Evolutionary conservation across 2,797 vertebrate species (phyloP).

Genomic region (Setipinna tenuifilis): DNA sequence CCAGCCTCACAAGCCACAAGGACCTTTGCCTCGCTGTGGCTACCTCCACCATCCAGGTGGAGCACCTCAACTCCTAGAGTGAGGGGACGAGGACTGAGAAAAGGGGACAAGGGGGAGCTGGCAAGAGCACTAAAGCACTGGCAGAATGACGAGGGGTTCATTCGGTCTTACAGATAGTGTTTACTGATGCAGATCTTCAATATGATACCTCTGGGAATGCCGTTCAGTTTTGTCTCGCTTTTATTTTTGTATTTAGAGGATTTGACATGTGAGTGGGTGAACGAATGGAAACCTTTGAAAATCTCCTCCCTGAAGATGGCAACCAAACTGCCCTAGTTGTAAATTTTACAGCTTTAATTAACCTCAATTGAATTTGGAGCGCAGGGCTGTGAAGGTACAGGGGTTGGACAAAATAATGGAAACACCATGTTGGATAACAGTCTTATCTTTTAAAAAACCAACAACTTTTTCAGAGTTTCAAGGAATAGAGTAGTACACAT

Average conservation of each 20-base stretch:
- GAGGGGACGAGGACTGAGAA: slow-evolving; percentile 47
- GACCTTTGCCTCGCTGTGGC: slow-evolving; percentile 98
- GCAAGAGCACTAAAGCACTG: slow-evolving; percentile 13
- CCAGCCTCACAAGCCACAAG: slow-evolving; percentile 86
- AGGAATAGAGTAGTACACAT: no score
- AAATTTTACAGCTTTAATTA: background rate
- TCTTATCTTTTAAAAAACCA: no score
- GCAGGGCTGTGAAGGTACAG: no score
- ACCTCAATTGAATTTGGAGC: no score
- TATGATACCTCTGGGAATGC: slow-evolving; percentile 20
- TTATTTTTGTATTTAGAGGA: slow-evolving; percentile 45
- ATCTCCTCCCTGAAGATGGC: background rate
- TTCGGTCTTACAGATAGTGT: slow-evolving; percentile 49
- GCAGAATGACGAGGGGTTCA: background rate
- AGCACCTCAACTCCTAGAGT: slow-evolving; percentile 92
- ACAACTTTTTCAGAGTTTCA: no score
- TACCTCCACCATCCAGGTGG: slow-evolving; percentile 95
- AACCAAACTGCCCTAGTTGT: slow-evolving; percentile 4
- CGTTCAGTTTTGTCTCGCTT: background rate
- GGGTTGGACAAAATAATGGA: no score
- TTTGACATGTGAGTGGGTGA: background rate
- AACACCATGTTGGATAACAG: no score
- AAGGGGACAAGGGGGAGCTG: background rate
- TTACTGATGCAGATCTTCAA: slow-evolving; percentile 6
- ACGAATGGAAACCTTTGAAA: background rate